Conservation (phyloP, 2,797 vertebrate genomes). For the Eremophila alpestris region DNA sequence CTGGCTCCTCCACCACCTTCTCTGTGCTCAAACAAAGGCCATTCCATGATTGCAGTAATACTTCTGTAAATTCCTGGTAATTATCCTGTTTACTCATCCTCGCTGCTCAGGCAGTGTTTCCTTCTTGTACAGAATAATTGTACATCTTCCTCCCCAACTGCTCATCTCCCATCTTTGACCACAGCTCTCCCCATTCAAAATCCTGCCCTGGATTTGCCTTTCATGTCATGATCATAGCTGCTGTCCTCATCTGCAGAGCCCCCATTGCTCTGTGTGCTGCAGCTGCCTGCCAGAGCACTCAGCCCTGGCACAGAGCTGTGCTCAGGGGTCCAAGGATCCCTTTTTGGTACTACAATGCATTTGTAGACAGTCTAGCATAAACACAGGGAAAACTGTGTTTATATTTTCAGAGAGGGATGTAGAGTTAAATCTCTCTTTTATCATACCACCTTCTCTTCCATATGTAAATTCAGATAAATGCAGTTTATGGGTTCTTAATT, state of each 20-base stretch:
- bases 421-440: not conserved
- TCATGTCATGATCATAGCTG: not conserved
- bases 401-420: not conserved
- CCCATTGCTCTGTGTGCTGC: not conserved
- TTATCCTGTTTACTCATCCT: slow-evolving; percentile 45
- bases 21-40: slow-evolving; percentile 13
- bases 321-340: not conserved
- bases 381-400: slow-evolving; percentile 3
- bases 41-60: not conserved
- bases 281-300: not conserved
- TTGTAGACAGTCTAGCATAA: slow-evolving; percentile 9
- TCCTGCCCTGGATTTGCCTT: not conserved
- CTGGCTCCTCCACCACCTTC: not conserved
- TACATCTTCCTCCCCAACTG: not conserved
- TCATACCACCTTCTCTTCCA: slow-evolving; percentile 1
- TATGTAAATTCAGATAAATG: slow-evolving; percentile 28
- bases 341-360: not conserved
- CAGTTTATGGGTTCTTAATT: not conserved
- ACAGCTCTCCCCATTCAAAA: not conserved
- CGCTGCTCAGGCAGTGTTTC: not conserved
- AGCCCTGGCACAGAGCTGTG: not conserved
- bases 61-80: slow-evolving; percentile 33
- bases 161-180: not conserved
- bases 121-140: not conserved
- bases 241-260: not conserved